A percentile compares a stretch with the other conserved stretches of the same genome.
phyloP scores from a whole-genome alignment of 2,888 invertebrate genomes.

The Xestobium rufovillosum region DNA sequence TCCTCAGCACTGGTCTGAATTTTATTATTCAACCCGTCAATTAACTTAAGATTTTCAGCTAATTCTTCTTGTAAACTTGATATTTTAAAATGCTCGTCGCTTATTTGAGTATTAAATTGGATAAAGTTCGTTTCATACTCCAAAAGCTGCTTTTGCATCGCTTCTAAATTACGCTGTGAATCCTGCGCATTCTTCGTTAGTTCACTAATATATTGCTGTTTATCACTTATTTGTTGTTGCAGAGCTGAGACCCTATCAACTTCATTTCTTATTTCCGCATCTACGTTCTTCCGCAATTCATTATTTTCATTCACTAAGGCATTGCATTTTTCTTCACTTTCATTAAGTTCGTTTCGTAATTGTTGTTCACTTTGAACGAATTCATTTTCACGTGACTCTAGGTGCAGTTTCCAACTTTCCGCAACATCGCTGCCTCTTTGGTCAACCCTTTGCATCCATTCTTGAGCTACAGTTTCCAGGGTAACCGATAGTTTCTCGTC shows the following conservation, averaged over 20 bases:
- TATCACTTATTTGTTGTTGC: conserved; percentile 36
- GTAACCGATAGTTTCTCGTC: not conserved
- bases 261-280: conserved; percentile 39
- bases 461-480: conserved; percentile 23
- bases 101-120: conserved; percentile 9
- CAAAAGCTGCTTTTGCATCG: conserved; percentile 21
- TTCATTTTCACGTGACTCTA: conserved; percentile 56
- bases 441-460: conserved; percentile 46
- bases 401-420: conserved; percentile 62
- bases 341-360: conserved; percentile 47
- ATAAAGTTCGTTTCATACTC: conserved; percentile 13
- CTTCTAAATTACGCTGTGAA: conserved; percentile 29
- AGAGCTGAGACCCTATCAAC: conserved; percentile 37
- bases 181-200: conserved; percentile 29
- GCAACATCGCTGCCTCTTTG: conserved; percentile 62
- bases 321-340: conserved; percentile 43
- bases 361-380: conserved; percentile 49
- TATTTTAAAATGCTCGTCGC: not conserved
- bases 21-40: not conserved
- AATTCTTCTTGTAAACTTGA: not conserved
- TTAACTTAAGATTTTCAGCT: conserved; percentile 6
- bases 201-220: conserved; percentile 33
- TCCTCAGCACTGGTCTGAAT: not conserved
- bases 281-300: conserved; percentile 39
- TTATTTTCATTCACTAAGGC: conserved; percentile 39